These are phyloP conservation scores for Phalacrocorax aristotelis DNA, from an alignment of 2,113 vertebrate genomes.

Conservation along the genomic window DNA sequence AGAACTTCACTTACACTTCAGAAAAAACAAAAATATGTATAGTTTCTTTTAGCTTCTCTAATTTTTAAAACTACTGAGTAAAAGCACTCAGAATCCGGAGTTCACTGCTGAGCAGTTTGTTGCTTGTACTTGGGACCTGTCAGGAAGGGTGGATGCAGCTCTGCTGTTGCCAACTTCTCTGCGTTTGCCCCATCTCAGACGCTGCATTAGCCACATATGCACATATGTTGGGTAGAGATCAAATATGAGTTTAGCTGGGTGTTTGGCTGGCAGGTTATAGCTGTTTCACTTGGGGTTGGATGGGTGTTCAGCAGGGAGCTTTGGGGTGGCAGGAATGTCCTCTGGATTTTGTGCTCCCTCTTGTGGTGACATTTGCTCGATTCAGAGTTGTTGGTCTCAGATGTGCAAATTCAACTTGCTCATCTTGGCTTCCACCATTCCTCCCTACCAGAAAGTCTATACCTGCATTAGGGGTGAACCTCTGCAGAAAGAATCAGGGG, in stretches of 20 bases:
- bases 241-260: background rate
- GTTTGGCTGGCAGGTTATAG: background rate
- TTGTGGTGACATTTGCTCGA: background rate
- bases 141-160: background rate
- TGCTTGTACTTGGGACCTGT: background rate
- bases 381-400: background rate
- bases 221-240: rapidly evolving
- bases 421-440: background rate
- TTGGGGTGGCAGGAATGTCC: background rate
- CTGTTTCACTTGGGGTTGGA: background rate
- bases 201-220: background rate
- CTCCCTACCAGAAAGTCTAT: background rate
- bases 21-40: background rate
- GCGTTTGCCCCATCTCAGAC: background rate
- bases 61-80: background rate
- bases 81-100: background rate
- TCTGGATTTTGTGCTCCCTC: slow-evolving; percentile 51
- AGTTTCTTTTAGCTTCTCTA: background rate
- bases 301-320: background rate
- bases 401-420: background rate
- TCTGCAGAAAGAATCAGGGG: background rate
- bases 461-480: background rate
- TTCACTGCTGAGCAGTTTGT: background rate
- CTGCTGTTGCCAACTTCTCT: background rate
- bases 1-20: background rate